phyloP scores from a whole-genome alignment of 2,888 invertebrate genomes.

The Aproaerema taeniolella region DNA sequence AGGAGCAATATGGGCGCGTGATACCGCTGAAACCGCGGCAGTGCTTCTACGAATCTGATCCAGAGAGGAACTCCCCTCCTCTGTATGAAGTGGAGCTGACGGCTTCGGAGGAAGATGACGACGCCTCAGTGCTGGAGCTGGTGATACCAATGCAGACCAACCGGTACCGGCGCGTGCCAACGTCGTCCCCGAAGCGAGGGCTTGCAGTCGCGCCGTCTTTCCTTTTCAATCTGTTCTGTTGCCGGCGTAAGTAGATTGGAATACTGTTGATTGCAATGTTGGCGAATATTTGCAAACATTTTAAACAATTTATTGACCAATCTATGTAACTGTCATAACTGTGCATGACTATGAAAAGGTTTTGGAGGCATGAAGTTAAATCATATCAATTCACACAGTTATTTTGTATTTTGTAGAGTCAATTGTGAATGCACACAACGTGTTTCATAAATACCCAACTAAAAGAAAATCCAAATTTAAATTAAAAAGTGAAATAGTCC shows the following conservation, averaged over 20 bases:
- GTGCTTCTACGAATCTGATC: conserved; percentile 5
- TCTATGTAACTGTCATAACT: background rate
- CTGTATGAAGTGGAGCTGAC: conserved; percentile 63
- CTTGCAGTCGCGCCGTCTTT: conserved; percentile 30
- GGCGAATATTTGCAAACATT: background rate
- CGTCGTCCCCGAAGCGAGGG: conserved; percentile 40
- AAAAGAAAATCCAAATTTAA: too few species aligned
- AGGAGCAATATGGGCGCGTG: background rate
- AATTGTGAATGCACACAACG: too few species aligned
- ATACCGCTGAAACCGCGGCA: background rate
- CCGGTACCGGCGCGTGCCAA: conserved; percentile 46
- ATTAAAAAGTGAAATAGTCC: too few species aligned
- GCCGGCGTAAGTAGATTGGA: conserved; percentile 31
- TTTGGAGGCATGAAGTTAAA: too few species aligned
- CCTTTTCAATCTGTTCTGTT: conserved; percentile 40
- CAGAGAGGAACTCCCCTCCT: conserved; percentile 48
- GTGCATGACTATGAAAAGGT: background rate
- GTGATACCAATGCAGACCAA: conserved; percentile 56
- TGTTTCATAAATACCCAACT: too few species aligned
- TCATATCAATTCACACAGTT: too few species aligned
- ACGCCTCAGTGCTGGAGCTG: conserved; percentile 55
- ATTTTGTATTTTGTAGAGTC: too few species aligned
- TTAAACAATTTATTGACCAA: background rate
- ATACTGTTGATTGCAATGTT: background rate
- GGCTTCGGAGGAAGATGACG: conserved; percentile 67